phyloP scores from a whole-genome alignment of 1,140 invertebrate species.

The Lineus longissimus region DNA sequence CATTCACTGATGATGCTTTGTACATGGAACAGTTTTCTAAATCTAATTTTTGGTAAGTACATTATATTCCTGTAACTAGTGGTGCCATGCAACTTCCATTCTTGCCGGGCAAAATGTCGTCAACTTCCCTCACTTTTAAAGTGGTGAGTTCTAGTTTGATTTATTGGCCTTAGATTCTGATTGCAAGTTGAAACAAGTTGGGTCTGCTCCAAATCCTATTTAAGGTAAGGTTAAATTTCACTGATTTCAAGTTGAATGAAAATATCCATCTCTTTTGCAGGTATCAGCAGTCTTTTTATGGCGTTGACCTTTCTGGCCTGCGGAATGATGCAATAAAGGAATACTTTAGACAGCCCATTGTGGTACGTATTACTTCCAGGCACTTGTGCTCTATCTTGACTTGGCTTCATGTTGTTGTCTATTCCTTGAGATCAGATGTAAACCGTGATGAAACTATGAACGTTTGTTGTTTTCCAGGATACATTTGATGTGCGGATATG shows the following conservation, averaged over 20 bases:
- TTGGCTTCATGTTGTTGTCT: neutral
- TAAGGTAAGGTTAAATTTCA: no score
- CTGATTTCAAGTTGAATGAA: no score
- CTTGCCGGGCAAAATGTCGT: no score
- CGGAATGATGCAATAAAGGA: constrained; percentile 91
- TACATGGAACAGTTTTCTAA: constrained; percentile 99
- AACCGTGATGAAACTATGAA: no score
- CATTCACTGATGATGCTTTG: constrained; percentile 95
- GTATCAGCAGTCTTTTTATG: constrained; percentile 96
- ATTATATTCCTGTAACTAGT: neutral
- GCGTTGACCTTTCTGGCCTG: constrained; percentile 88
- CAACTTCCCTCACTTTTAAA: no score
- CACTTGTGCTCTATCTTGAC: neutral
- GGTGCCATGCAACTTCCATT: no score
- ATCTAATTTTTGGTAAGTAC: constrained; percentile 89
- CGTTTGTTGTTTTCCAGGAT: constrained; percentile 59
- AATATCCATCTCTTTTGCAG: constrained; percentile 38
- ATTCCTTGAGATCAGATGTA: neutral
- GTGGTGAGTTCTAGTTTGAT: no score
- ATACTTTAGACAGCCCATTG: constrained; percentile 97
- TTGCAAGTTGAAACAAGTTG: no score
- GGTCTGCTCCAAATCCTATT: no score
- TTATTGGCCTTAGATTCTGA: no score
- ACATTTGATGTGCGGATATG: constrained; percentile 98
- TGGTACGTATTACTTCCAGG: constrained; percentile 56